Conservation (phyloP, 35 echinoderm and acorn worm genomes). For the Ophioderma brevispina region DNA sequence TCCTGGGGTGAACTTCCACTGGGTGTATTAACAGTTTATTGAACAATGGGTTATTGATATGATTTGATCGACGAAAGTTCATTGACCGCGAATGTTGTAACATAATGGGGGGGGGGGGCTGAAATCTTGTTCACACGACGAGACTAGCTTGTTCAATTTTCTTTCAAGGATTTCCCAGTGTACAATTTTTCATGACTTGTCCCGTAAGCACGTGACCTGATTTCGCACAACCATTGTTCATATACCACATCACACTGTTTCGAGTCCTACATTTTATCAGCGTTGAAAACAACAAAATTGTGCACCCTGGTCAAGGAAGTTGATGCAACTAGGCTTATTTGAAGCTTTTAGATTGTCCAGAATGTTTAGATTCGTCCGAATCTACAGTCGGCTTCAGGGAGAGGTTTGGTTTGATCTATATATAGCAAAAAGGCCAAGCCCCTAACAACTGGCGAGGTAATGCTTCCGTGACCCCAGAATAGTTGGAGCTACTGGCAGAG, state of each 20-base stretch:
- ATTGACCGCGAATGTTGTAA: too few relatives aligned
- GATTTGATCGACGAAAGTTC: too few relatives aligned
- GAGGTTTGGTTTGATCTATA: background rate
- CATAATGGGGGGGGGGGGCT: too few relatives aligned
- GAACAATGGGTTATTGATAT: too few relatives aligned
- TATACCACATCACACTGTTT: background rate
- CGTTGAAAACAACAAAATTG: background rate
- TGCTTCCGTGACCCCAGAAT: constrained; percentile 76
- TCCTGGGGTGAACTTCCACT: too few relatives aligned
- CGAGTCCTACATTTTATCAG: background rate
- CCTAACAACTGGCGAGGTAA: constrained; percentile 72
- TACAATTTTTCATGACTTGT: background rate
- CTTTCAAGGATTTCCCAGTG: too few relatives aligned
- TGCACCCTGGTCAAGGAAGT: background rate
- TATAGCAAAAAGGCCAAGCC: background rate
- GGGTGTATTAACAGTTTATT: too few relatives aligned
- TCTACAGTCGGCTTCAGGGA: background rate
- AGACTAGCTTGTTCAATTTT: too few relatives aligned
- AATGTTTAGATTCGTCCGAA: background rate
- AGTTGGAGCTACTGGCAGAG: constrained; percentile 60
- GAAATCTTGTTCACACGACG: too few relatives aligned
- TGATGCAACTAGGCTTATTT: background rate
- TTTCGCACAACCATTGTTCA: background rate
- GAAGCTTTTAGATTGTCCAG: background rate
- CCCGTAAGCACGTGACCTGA: background rate